A percentile compares a stretch with the other conserved stretches of the same genome.
Evolutionary conservation across 2,113 vertebrate species (phyloP).

Genomic region (Lophura nycthemera): DNA sequence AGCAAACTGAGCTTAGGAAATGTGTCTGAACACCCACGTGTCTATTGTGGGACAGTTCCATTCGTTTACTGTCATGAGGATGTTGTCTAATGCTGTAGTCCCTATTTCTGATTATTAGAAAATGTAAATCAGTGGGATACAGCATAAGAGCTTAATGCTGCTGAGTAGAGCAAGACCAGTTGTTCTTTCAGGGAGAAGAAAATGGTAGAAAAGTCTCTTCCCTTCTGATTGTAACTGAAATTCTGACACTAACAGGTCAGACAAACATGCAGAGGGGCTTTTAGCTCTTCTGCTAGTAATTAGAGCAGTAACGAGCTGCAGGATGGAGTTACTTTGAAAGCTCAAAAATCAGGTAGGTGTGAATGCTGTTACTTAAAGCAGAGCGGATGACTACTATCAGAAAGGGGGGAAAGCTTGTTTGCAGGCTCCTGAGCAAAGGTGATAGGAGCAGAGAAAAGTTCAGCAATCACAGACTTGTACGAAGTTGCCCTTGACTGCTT

Average conservation of each 20-base stretch:
- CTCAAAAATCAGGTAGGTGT: not conserved
- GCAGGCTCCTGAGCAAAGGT: conserved; percentile 16
- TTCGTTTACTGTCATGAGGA: not conserved
- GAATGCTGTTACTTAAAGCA: not conserved
- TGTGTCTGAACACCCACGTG: not conserved
- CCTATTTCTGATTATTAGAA: not conserved
- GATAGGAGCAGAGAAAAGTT: conserved; percentile 41
- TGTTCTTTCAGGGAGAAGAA: not conserved
- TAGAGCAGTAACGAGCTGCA: not conserved
- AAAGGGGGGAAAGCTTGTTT: not conserved
- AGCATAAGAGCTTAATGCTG: rapidly evolving
- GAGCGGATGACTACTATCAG: not conserved
- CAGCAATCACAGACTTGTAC: not conserved
- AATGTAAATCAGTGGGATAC: not conserved
- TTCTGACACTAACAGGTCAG: not conserved
- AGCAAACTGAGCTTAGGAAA: not conserved
- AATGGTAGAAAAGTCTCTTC: not conserved
- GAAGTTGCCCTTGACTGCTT: conserved; percentile 57
- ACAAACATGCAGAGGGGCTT: not conserved
- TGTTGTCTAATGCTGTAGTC: rapidly evolving
- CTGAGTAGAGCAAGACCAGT: not conserved
- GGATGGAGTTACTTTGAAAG: not conserved
- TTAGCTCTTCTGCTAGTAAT: not conserved
- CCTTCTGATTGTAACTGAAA: not conserved
- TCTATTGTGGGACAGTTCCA: rapidly evolving